Base-by-base conservation (phyloP, 2,888 invertebrate species). In the Cantharis flavilabris region DNA sequence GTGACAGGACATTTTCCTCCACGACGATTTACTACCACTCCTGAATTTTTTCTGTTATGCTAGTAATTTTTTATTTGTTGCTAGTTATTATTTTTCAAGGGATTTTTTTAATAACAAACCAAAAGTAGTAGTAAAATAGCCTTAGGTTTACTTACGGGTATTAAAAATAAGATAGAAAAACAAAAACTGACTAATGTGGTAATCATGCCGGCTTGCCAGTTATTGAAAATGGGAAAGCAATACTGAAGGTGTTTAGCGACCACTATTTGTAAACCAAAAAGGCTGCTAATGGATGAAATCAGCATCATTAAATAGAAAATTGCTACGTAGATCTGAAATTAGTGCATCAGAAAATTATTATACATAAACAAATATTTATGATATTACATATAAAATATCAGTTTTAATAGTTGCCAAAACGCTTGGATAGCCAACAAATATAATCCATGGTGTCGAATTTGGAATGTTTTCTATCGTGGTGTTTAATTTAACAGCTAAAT, bases 231-330 rank as follows among this genome's bases (percentile, higher is more conserved):
- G 13, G 90, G 89, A 80, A 89, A 89, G 80, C 89, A 88, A 80
- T 90, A 90, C 75, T 85, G 86, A 75, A 90, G 83, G 30, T 89
- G 88, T 5, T 88, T 88, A 76, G 89, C 87, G 11, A 90, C 86
- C 0, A 88, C 87, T 30, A 88, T 87, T 1, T 87, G 85, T 13
- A 90, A 81, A 0, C 89, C 88, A 30, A 94, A 94, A 7, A 93
- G 91, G 72, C 94, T 94, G 1, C 96, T 96, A 14, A 94, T 89
- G 11, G 95, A 95, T 76, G 96, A 89, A 3, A 94, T 93, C 77
- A 93, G 91, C 88, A 96, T 89, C 96, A 96, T 96, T 83, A 95
- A 89, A 90, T 95, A 96, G 89, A 96, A 96, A n/a, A 95, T 87
- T 3, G 94, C 93, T 0, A 95, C 90, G 87, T 95, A 95, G 28